Percentiles rank a stretch among this genome's conserved stretches.
Conservation (phyloP, 2,113 vertebrate genomes). For the Narcine bancroftii region DNA sequence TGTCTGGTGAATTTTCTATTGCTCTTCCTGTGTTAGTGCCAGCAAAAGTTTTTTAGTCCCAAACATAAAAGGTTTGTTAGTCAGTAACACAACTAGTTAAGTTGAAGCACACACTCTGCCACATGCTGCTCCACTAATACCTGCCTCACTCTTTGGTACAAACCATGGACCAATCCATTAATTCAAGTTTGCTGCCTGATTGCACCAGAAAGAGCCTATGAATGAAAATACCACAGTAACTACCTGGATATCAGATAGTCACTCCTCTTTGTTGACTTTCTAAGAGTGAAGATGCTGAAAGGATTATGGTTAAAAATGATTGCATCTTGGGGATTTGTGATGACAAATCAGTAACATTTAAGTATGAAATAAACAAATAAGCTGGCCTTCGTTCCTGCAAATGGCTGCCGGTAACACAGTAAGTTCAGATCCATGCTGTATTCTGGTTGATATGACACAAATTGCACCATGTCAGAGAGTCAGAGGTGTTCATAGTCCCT, state of each 20-base stretch:
- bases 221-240: neutral
- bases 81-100: too few species aligned
- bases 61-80: too few species aligned
- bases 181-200: neutral
- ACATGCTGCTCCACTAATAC: neutral
- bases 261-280: neutral
- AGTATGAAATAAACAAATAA: neutral
- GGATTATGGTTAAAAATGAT: neutral
- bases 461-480: neutral
- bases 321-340: neutral
- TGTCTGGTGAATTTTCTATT: too few species aligned
- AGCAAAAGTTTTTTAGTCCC: too few species aligned
- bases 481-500: neutral
- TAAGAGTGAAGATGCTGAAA: neutral
- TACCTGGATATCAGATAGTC: neutral
- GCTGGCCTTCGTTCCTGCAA: neutral
- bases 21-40: too few species aligned
- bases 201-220: neutral
- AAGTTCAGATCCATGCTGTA: neutral
- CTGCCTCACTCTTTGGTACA: neutral
- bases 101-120: neutral
- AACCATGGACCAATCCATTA: neutral
- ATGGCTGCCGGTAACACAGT: neutral
- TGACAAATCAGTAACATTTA: neutral
- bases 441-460: neutral